phyloP scores from a whole-genome alignment of 2,113 vertebrate species.

The Xiphophorus couchianus region DNA sequence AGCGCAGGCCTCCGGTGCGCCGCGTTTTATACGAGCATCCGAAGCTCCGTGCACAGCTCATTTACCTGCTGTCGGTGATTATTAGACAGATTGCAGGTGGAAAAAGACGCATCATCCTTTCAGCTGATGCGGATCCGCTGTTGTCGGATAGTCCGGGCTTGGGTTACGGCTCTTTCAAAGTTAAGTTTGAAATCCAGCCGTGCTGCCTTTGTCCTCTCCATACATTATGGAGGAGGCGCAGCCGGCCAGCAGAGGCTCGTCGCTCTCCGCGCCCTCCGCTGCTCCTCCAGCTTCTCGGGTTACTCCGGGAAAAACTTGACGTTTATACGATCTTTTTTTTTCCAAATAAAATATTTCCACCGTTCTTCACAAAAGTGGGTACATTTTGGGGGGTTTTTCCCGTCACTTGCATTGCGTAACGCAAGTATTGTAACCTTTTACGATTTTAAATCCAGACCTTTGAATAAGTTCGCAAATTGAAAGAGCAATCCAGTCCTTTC shows the following conservation, averaged over 20 bases:
- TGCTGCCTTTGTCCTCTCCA: constrained; percentile 71
- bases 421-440: neutral
- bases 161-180: constrained; percentile 71
- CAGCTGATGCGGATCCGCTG: constrained; percentile 61
- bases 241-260: constrained; percentile 58
- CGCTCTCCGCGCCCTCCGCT: constrained; percentile 17
- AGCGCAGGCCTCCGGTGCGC: constrained; percentile 29
- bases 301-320: constrained; percentile 43
- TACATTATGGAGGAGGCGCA: constrained; percentile 79
- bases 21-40: constrained; percentile 63
- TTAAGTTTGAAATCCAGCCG: constrained; percentile 72
- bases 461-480: neutral
- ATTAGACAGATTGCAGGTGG: constrained; percentile 74
- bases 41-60: constrained; percentile 56
- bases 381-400: no score
- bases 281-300: constrained; percentile 37
- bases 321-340: neutral
- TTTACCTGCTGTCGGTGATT: constrained; percentile 87
- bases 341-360: neutral
- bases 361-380: neutral
- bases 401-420: neutral
- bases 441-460: no score
- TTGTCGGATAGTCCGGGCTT: constrained; percentile 59
- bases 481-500: neutral
- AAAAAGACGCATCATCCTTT: constrained; percentile 75